Percentiles rank a stretch among this genome's conserved stretches.
Evolutionary conservation across 2,113 vertebrate genomes (phyloP).

Genomic region (Embiotoca jacksoni): DNA sequence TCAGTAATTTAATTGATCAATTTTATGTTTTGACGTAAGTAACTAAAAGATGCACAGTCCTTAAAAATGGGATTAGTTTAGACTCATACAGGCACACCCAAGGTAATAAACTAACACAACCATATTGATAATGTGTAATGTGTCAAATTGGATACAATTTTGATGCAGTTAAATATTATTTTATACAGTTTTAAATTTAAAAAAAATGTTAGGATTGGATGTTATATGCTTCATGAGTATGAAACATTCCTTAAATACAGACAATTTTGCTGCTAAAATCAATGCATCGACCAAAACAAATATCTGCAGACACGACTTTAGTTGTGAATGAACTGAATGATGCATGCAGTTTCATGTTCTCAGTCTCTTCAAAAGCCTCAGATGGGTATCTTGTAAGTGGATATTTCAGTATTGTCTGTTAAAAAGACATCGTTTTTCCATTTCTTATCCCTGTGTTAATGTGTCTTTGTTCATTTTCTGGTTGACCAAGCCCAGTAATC

Average conservation of each 20-base stretch:
- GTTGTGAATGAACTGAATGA: slow-evolving; percentile 36
- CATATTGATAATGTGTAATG: too few species aligned
- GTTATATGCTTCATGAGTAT: background rate
- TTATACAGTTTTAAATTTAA: too few species aligned
- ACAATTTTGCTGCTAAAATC: background rate
- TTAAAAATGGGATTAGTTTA: too few species aligned
- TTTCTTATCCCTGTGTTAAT: slow-evolving; percentile 79
- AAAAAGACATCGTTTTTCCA: slow-evolving; percentile 74
- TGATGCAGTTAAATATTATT: too few species aligned
- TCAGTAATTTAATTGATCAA: too few species aligned
- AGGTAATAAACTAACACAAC: too few species aligned
- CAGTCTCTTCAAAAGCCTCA: slow-evolving; percentile 28
- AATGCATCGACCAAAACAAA: slow-evolving; percentile 17
- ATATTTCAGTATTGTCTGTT: slow-evolving; percentile 64
- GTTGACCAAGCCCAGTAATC: slow-evolving; percentile 81
- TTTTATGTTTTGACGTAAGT: too few species aligned
- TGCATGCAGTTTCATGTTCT: slow-evolving; percentile 32
- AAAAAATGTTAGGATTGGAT: too few species aligned
- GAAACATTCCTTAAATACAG: slow-evolving; percentile 1
- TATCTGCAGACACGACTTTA: slow-evolving; percentile 26
- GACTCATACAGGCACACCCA: too few species aligned
- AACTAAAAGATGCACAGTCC: too few species aligned
- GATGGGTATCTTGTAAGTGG: slow-evolving; percentile 52
- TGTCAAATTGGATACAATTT: too few species aligned
- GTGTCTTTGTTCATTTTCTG: slow-evolving; percentile 85